Conservation (phyloP, 2,888 invertebrate genomes). For the Frankliniella intonsa region DNA sequence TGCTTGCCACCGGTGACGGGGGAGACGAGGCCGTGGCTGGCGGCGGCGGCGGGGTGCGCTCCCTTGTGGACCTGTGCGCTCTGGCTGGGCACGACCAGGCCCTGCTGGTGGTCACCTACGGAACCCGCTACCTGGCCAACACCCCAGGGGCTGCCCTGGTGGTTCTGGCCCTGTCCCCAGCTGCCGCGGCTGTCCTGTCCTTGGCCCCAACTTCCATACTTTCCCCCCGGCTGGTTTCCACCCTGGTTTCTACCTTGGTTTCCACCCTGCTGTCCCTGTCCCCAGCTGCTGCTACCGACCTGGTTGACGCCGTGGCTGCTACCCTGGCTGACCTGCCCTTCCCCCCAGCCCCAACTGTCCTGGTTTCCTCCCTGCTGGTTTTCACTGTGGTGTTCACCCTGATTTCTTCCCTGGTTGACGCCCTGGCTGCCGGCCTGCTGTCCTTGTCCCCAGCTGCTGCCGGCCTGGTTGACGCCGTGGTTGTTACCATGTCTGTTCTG, state of each 20-base stretch:
- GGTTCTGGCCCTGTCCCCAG: neutral
- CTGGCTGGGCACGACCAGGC: neutral
- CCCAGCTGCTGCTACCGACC: neutral
- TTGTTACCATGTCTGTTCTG: neutral
- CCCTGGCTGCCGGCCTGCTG: neutral
- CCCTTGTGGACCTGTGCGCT: neutral
- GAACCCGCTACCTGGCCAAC: too few species aligned
- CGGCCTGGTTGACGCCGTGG: neutral
- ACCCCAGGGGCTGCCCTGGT: neutral
- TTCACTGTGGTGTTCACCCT: neutral
- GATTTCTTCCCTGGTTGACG: neutral
- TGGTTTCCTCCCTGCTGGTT: neutral
- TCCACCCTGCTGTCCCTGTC: neutral
- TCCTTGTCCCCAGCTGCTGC: neutral
- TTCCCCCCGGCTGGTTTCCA: neutral
- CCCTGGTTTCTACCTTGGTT: neutral
- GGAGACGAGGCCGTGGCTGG: neutral
- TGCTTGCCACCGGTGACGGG: neutral
- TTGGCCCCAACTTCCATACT: too few species aligned
- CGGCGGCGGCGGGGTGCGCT: neutral
- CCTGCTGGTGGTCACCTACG: too few species aligned
- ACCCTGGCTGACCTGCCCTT: neutral
- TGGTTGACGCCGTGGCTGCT: neutral
- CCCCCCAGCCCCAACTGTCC: too few species aligned
- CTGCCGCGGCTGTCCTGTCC: neutral